A percentile compares a stretch with the other conserved stretches of the same genome.
These are phyloP conservation scores for Vanessa tameamea DNA, from an alignment of 1,140 invertebrate species.

Conservation along the genomic window DNA sequence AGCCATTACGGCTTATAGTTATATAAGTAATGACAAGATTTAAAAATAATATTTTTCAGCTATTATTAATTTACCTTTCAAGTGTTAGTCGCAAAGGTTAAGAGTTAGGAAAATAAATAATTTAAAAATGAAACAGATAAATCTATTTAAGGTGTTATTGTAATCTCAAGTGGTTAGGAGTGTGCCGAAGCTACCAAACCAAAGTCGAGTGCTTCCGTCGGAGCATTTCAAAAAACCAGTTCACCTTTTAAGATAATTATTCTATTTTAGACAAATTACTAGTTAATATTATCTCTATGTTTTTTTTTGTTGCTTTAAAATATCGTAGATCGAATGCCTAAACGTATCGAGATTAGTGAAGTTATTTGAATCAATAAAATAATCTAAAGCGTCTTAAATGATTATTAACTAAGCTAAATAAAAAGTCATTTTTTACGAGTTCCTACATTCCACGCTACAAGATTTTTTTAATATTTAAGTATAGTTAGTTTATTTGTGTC, in stretches of 20 bases:
- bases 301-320: slow-evolving; percentile 5
- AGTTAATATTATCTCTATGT: slow-evolving; percentile 8
- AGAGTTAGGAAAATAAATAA: slow-evolving; percentile 17
- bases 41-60: not conserved
- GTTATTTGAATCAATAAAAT: too few relatives aligned
- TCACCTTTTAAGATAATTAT: slow-evolving; percentile 33
- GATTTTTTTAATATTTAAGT: too few relatives aligned
- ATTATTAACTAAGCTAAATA: too few relatives aligned
- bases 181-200: slow-evolving; percentile 41
- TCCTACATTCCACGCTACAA: too few relatives aligned
- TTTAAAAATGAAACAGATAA: slow-evolving; percentile 43
- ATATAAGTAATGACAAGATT: not conserved
- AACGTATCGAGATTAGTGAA: not conserved
- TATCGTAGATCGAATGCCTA: not conserved
- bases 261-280: slow-evolving; percentile 27
- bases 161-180: slow-evolving; percentile 65
- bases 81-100: not conserved
- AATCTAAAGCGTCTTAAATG: too few relatives aligned
- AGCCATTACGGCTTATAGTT: too few relatives aligned
- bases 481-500: too few relatives aligned
- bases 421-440: too few relatives aligned
- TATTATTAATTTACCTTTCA: not conserved
- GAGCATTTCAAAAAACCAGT: slow-evolving; percentile 41
- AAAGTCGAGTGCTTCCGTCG: slow-evolving; percentile 62
- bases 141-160: slow-evolving; percentile 72